Percentiles rank a stretch among this genome's conserved stretches.
Conservation (phyloP, 2,113 vertebrate species). For the Pontoporia blainvillei region DNA sequence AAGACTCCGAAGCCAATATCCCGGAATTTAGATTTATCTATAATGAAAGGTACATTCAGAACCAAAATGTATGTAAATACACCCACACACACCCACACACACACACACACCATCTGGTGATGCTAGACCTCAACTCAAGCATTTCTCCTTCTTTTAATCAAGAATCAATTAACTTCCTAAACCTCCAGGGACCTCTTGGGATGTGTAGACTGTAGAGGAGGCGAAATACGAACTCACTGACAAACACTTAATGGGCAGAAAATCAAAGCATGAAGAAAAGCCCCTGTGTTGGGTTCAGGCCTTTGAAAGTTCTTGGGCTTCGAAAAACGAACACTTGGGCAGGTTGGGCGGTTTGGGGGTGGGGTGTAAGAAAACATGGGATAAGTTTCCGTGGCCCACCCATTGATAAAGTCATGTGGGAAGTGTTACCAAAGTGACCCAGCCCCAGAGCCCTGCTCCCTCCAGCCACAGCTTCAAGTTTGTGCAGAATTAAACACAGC, state of each 20-base stretch:
- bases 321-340: conserved; percentile 74
- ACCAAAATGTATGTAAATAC: background rate
- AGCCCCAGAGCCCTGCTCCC: conserved; percentile 61
- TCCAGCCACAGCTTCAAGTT: conserved; percentile 69
- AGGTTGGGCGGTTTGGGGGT: conserved; percentile 66
- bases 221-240: conserved; percentile 67
- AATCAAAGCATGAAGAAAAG: conserved; percentile 80
- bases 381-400: conserved; percentile 82
- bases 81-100: background rate
- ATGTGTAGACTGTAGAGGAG: conserved; percentile 67
- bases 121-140: background rate
- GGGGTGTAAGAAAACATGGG: conserved; percentile 73
- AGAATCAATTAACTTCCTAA: conserved; percentile 74
- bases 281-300: conserved; percentile 76
- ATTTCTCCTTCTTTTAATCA: conserved; percentile 68
- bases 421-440: conserved; percentile 73
- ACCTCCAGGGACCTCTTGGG: conserved; percentile 69
- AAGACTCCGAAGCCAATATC: conserved; percentile 37
- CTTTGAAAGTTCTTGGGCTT: conserved; percentile 78
- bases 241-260: conserved; percentile 77
- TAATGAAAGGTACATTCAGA: conserved; percentile 35
- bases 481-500: conserved; percentile 77
- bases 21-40: conserved; percentile 28
- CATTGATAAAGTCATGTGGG: conserved; percentile 79
- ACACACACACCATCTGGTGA: background rate